These are phyloP conservation scores for Aethina tumida DNA, from an alignment of 1,140 invertebrate species.

Conservation along the genomic window DNA sequence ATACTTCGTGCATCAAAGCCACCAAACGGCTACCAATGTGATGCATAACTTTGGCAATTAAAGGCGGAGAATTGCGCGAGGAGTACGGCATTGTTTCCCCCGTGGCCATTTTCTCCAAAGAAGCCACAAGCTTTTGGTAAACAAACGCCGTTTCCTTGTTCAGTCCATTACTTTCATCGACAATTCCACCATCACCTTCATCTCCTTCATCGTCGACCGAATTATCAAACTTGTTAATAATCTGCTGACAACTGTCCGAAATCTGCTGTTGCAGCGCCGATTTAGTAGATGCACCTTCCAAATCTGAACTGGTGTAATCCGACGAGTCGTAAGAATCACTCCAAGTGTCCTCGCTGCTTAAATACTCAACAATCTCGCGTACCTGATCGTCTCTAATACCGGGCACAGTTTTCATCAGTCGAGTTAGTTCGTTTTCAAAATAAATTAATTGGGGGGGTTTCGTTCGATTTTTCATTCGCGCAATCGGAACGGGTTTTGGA, in stretches of 20 bases:
- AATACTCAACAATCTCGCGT: constrained; percentile 81
- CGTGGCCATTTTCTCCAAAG: constrained; percentile 61
- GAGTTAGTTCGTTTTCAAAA: constrained; percentile 79
- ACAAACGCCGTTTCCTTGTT: constrained; percentile 69
- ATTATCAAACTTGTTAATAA: constrained; percentile 74
- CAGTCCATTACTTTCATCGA: constrained; percentile 44
- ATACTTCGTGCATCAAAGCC: constrained; percentile 86
- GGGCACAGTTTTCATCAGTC: constrained; percentile 85
- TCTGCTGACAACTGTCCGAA: constrained; percentile 77
- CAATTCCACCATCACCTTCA: constrained; percentile 44
- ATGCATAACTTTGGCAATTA: constrained; percentile 87
- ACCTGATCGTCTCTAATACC: constrained; percentile 84
- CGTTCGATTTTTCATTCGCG: constrained; percentile 41
- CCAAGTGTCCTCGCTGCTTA: constrained; percentile 86
- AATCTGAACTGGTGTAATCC: constrained; percentile 80
- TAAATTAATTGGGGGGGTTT: constrained; percentile 78
- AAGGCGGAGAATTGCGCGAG: constrained; percentile 64
- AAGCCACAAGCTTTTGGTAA: constrained; percentile 73
- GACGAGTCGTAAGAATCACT: constrained; percentile 86
- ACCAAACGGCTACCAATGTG: constrained; percentile 84
- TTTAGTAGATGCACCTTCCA: constrained; percentile 59
- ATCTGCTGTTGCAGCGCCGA: constrained; percentile 74
- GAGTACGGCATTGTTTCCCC: constrained; percentile 37
- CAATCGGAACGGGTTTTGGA: constrained; percentile 43
- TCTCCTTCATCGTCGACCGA: constrained; percentile 41